These are phyloP conservation scores for Enteromius trimaculatus DNA, from an alignment of 2,797 vertebrate species.

Conservation along the genomic window DNA sequence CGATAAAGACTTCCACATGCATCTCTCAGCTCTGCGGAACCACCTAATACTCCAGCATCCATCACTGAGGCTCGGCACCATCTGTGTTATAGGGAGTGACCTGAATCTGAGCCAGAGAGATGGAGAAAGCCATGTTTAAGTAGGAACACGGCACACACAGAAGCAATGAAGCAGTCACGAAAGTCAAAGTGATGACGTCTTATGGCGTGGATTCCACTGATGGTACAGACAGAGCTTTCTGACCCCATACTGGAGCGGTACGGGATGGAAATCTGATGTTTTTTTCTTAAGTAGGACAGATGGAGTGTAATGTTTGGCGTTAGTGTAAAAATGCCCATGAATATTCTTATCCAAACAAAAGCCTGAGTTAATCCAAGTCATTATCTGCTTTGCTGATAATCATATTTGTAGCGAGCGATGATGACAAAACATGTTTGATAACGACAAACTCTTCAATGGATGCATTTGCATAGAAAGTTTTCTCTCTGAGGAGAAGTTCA, in stretches of 20 bases:
- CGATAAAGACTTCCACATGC: slow-evolving; percentile 56
- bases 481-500: not conserved
- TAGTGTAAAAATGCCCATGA: slow-evolving; percentile 20
- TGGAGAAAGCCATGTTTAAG: slow-evolving; percentile 41
- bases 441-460: not conserved
- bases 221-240: not conserved
- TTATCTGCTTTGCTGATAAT: slow-evolving; percentile 18
- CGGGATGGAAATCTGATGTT: not conserved
- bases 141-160: slow-evolving; percentile 1
- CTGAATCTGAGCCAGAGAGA: slow-evolving; percentile 54
- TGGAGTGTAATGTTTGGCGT: slow-evolving; percentile 19
- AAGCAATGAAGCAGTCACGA: slow-evolving; percentile 18
- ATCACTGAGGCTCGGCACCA: slow-evolving; percentile 48
- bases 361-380: slow-evolving; percentile 16
- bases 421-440: slow-evolving; percentile 23
- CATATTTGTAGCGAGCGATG: not conserved
- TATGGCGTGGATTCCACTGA: not conserved
- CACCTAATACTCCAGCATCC: slow-evolving; percentile 38
- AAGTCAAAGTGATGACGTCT: slow-evolving; percentile 30
- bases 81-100: slow-evolving; percentile 53
- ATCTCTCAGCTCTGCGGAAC: slow-evolving; percentile 44
- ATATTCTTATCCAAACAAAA: slow-evolving; percentile 44
- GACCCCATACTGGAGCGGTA: not conserved
- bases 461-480: not conserved
- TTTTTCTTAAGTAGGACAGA: slow-evolving; percentile 15